Conservation (phyloP, 2,797 vertebrate species). For the Manis crassicaudata region DNA sequence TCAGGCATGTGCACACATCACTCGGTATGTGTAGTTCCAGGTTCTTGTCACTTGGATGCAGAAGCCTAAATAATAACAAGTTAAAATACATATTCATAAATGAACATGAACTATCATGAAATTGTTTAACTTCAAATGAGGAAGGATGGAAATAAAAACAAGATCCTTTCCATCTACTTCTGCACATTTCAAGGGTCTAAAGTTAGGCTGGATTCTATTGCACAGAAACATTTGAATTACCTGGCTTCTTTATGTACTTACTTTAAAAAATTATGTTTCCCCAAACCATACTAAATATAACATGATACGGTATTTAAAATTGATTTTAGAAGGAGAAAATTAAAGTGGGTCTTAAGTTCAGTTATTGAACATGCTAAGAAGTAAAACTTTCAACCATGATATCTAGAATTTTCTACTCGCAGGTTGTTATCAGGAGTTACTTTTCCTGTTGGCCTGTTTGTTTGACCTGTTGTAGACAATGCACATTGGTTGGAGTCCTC, state of each 20-base stretch:
- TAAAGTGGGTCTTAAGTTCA: not conserved
- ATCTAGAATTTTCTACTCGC: not conserved
- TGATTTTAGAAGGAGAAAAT: not conserved
- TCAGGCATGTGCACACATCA: no score
- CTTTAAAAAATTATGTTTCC: not conserved
- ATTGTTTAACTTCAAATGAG: not conserved
- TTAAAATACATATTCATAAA: not conserved
- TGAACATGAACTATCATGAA: not conserved
- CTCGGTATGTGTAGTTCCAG: not conserved
- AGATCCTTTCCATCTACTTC: not conserved
- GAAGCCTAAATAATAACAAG: not conserved
- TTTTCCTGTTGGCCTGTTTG: not conserved
- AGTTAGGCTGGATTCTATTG: constrained; percentile 39
- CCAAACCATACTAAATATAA: not conserved
- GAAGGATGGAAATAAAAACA: not conserved
- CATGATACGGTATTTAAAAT: not conserved
- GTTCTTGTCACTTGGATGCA: not conserved
- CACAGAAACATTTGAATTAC: constrained; percentile 38
- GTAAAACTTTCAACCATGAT: not conserved
- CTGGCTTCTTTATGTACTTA: not conserved
- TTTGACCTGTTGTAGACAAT: not conserved
- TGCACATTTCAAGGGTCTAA: not conserved
- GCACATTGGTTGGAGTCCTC: not conserved
- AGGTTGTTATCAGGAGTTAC: not conserved
- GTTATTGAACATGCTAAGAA: not conserved